Base-by-base conservation (phyloP, 2,888 invertebrate species). In the Cheilosia pagana region DNA sequence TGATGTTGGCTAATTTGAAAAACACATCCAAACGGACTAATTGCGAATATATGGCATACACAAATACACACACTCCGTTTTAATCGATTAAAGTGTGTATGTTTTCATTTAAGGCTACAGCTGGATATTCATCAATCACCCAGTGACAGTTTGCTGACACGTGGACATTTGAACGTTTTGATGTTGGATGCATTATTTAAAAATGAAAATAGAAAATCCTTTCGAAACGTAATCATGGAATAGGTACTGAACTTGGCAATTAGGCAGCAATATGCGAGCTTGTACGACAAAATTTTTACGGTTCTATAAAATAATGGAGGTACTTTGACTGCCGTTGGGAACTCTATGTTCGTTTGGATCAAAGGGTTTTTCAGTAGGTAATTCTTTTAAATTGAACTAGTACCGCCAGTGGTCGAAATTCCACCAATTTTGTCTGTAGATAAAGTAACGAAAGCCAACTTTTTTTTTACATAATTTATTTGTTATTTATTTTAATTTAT, bases 41-140 rank as follows among this genome's bases (percentile, higher is more conserved):
- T 70, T 70, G 55, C 55, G 55, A 45, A 12, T 12, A 35, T 35
- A 41, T 52, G 25, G 16, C 12, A 28, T 45, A 41, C 23, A 31
- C 41, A 41, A n/a, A 59, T 19, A 21, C n/a, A 48, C 14, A 45
- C 4, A 19, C 2, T 39, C 21, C 7, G 6, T 39, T n/a, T 23
- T 23, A 4, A 41, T 62, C 31, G 45, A 43, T 8, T 45, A 62
- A 31, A 4, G 12, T 28, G 12, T 28, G 45, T 28, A 62, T 62
- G 43, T 28, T 45, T 28, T 28, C 28, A 50, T 50, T 50, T 50
- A 50, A 68, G 68, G 55, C n/a, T 68, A 28, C 16, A 7, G 55
- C 55, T 31, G 43, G 21, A 28, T 21, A 45, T 55, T 19, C 4
- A 55, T 68, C 68, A 68, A 68, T 68, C 68, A 53, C 43, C 43